A percentile compares a stretch with the other conserved stretches of the same genome.
Evolutionary conservation across 2,113 vertebrate species (phyloP).

Genomic region (Ploceus nigricollis): DNA sequence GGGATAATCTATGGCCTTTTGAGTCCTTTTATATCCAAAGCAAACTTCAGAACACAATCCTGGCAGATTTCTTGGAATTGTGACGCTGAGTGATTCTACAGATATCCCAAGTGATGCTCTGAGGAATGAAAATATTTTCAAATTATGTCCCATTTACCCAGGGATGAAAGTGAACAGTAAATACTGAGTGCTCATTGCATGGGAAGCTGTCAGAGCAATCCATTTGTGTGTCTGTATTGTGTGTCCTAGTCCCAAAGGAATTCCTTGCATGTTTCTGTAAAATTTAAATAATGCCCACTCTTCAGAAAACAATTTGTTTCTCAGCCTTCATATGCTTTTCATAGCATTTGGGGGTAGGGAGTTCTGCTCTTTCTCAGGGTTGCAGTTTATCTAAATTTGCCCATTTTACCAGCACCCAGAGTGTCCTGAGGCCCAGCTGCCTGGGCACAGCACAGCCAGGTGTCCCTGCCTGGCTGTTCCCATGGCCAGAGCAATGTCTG

Average conservation of each 20-base stretch:
- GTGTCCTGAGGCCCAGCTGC: not conserved
- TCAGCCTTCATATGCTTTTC: not conserved
- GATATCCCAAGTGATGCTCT: constrained; percentile 56
- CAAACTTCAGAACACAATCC: constrained; percentile 35
- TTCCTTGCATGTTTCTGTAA: not conserved
- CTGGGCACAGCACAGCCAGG: not conserved
- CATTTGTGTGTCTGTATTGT: not conserved
- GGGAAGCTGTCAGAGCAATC: constrained; percentile 12
- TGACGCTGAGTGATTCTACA: constrained; percentile 48
- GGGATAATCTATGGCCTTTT: constrained; percentile 53
- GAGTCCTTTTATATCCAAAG: constrained; percentile 44
- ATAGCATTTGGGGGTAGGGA: not conserved
- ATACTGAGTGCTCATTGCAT: not conserved
- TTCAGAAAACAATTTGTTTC: constrained; percentile 19
- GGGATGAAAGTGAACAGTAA: not conserved
- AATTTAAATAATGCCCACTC: not conserved
- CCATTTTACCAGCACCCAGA: not conserved
- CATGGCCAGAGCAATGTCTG: accelerated
- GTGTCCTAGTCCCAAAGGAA: not conserved
- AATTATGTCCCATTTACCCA: constrained; percentile 8
- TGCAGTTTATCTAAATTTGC: not conserved
- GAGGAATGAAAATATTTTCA: constrained; percentile 56
- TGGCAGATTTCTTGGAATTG: constrained; percentile 43
- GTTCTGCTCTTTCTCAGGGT: not conserved
- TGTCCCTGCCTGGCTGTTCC: not conserved